A percentile compares a stretch with the other conserved stretches of the same genome.
Evolutionary conservation across 2,797 vertebrate species (phyloP).

Genomic region (Echeneis naucrates): DNA sequence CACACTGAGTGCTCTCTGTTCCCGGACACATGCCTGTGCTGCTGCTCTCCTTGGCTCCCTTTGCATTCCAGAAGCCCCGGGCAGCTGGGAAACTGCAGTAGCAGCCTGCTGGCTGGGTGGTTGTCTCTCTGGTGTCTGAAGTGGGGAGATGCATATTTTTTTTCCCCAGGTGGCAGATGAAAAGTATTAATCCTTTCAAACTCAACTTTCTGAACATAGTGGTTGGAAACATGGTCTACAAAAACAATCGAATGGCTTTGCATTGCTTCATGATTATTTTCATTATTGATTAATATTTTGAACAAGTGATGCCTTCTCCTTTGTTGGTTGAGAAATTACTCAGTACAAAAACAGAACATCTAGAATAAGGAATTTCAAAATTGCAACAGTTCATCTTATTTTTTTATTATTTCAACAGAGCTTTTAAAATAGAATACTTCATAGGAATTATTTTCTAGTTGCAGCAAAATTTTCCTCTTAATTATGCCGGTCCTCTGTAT

Average conservation of each 20-base stretch:
- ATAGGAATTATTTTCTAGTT: conserved; percentile 13
- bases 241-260: conserved; percentile 3
- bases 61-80: conserved; percentile 78
- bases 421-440: neutral
- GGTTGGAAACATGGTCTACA: neutral
- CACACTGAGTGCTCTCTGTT: conserved; percentile 81
- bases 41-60: conserved; percentile 75
- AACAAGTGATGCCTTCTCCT: neutral
- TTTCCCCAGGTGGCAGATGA: conserved; percentile 26
- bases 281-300: neutral
- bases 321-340: neutral
- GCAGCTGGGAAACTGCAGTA: conserved; percentile 81
- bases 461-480: neutral
- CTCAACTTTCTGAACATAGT: conserved; percentile 17
- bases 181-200: conserved; percentile 33
- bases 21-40: conserved; percentile 74
- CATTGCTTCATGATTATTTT: neutral
- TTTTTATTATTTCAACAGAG: neutral
- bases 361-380: neutral
- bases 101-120: conserved; percentile 74
- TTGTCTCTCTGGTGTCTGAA: conserved; percentile 67
- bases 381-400: neutral
- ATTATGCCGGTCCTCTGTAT: neutral
- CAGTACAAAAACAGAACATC: neutral
- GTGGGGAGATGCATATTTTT: conserved; percentile 57